A percentile compares a stretch with the other conserved stretches of the same genome.
Conservation (phyloP, 2,113 vertebrate genomes). For the Sinocyclocheilus rhinocerous region DNA sequence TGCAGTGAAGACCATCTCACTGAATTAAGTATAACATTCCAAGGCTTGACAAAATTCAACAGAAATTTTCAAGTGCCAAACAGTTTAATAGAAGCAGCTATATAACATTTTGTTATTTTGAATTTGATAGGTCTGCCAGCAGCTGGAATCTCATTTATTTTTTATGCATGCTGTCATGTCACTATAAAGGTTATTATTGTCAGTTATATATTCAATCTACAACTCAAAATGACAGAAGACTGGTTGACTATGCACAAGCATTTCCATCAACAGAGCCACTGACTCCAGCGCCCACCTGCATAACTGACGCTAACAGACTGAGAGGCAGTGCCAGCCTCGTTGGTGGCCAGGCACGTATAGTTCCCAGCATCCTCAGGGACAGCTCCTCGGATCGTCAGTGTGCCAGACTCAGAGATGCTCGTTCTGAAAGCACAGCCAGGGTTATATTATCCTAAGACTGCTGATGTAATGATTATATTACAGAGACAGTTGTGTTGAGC, state of each 20-base stretch:
- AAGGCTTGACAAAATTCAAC: background rate
- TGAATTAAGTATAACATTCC: background rate
- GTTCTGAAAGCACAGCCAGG: constrained; percentile 49
- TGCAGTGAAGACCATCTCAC: too few species aligned
- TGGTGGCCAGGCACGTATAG: constrained; percentile 86
- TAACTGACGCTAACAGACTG: constrained; percentile 68
- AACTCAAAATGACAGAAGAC: constrained; percentile 12
- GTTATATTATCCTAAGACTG: background rate
- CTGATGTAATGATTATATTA: constrained; percentile 51
- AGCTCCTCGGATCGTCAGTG: constrained; percentile 79
- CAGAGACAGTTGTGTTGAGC: background rate
- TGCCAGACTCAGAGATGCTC: constrained; percentile 75
- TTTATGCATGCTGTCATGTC: constrained; percentile 1
- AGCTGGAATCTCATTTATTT: background rate
- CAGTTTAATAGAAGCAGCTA: background rate
- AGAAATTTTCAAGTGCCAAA: background rate
- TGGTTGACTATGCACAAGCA: background rate
- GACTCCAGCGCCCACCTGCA: constrained; percentile 66
- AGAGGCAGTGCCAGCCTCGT: constrained; percentile 72
- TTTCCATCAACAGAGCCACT: background rate
- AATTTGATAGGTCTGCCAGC: background rate
- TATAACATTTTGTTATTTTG: background rate
- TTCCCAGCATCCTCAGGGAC: constrained; percentile 87
- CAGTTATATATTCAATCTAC: background rate
- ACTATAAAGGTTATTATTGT: constrained; percentile 10